Percentiles rank a stretch among this genome's conserved stretches.
Evolutionary conservation across 2,888 invertebrate genomes (phyloP).

Genomic region (Bombyx huttoni): DNA sequence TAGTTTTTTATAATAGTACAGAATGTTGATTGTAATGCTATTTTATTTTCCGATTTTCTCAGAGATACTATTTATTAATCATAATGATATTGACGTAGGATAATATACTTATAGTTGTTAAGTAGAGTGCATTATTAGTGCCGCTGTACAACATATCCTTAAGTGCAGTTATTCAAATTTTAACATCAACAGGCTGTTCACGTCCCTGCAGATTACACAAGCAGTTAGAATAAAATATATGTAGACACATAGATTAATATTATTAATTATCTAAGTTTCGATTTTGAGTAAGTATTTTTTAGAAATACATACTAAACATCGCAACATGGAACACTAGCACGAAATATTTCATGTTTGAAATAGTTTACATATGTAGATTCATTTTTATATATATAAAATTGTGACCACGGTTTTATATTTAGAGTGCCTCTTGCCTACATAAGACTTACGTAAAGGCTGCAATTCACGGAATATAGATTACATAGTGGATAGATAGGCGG

Average conservation of each 20-base stretch:
- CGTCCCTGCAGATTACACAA: constrained; percentile 58
- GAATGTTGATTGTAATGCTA: constrained; percentile 59
- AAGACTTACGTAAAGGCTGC: constrained; percentile 75
- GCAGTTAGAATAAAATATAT: constrained; percentile 60
- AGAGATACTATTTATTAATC: constrained; percentile 74
- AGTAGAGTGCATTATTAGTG: constrained; percentile 50
- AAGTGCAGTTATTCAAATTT: constrained; percentile 74
- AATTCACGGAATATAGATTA: constrained; percentile 70
- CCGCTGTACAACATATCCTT: constrained; percentile 42
- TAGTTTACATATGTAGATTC: constrained; percentile 55
- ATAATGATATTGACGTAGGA: constrained; percentile 73
- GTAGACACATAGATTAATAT: constrained; percentile 20
- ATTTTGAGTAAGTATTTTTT: constrained; percentile 37
- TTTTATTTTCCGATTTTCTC: constrained; percentile 73
- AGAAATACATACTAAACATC: constrained; percentile 46
- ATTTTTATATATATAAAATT: constrained; percentile 62
- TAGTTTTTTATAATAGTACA: constrained; percentile 63
- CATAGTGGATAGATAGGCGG: constrained; percentile 61
- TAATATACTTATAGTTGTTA: constrained; percentile 75
- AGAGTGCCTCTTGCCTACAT: constrained; percentile 76
- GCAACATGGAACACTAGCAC: constrained; percentile 52
- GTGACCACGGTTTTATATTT: constrained; percentile 75
- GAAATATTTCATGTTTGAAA: constrained; percentile 54
- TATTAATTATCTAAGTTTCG: constrained; percentile 22
- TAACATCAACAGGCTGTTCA: constrained; percentile 62